phyloP scores from a whole-genome alignment of 2,113 vertebrate species.

The Zosterops borbonicus region DNA sequence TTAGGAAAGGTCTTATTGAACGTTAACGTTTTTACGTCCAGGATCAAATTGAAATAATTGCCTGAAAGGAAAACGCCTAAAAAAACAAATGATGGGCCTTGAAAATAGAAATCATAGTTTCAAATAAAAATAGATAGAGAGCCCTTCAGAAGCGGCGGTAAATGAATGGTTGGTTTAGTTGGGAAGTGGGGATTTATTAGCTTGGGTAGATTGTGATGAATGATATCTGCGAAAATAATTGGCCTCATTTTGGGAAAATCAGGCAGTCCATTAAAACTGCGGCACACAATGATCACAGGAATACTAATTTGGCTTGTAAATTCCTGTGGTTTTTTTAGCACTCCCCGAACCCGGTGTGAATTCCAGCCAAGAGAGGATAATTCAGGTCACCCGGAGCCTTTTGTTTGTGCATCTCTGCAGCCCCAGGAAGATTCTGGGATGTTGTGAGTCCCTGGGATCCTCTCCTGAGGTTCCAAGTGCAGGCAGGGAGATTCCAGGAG shows the following conservation, averaged over 20 bases:
- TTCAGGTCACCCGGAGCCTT: accelerated
- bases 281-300: not conserved
- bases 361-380: not conserved
- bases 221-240: slow-evolving; percentile 50
- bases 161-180: not conserved
- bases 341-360: not conserved
- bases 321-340: not conserved
- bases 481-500: too few species aligned
- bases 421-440: not conserved
- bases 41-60: slow-evolving; percentile 20
- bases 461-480: accelerated
- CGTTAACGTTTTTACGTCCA: not conserved
- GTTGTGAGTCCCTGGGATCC: too few species aligned
- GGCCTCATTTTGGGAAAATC: slow-evolving; percentile 8
- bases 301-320: not conserved
- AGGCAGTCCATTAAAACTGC: slow-evolving; percentile 2
- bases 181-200: slow-evolving; percentile 28
- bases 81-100: not conserved
- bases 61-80: not conserved
- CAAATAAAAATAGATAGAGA: slow-evolving; percentile 11
- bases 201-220: not conserved
- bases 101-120: not conserved
- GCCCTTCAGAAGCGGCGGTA: not conserved
- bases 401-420: too few species aligned
- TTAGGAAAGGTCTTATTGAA: not conserved